Conservation (phyloP, 2,797 vertebrate species). For the Chaunax sp. region DNA sequence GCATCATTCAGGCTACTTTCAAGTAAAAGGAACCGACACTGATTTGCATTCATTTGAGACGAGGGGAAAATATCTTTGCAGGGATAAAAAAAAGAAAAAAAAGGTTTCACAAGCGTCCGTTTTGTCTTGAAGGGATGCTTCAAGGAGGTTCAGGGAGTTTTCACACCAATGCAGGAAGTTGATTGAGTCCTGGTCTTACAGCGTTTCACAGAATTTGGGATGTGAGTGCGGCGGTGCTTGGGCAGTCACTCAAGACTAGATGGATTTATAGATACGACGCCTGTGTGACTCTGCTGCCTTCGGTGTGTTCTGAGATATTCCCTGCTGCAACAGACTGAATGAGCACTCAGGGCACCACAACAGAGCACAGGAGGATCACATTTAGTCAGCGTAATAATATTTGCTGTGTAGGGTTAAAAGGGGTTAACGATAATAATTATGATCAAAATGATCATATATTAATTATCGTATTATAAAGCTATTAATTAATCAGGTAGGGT, state of each 20-base stretch:
- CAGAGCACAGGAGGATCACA: no score
- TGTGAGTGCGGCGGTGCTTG: conserved; percentile 4
- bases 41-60: neutral
- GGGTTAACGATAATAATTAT: no score
- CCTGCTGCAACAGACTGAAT: conserved; percentile 9
- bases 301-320: conserved; percentile 20
- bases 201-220: conserved; percentile 1
- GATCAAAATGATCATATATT: no score
- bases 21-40: conserved; percentile 2
- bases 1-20: neutral
- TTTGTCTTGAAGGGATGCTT: conserved; percentile 2
- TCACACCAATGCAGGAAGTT: conserved; percentile 10
- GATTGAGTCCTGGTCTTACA: conserved; percentile 10
- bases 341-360: no score
- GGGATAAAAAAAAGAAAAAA: conserved; percentile 2
- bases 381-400: no score
- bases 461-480: no score
- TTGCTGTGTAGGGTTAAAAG: no score
- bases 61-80: conserved; percentile 1
- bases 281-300: conserved; percentile 13
- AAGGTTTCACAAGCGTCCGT: neutral
- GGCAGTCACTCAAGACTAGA: conserved; percentile 22
- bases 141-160: neutral
- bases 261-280: conserved; percentile 35
- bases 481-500: no score